Base-by-base conservation (phyloP, 2,888 invertebrate species). In the Ophion obscuratus region DNA sequence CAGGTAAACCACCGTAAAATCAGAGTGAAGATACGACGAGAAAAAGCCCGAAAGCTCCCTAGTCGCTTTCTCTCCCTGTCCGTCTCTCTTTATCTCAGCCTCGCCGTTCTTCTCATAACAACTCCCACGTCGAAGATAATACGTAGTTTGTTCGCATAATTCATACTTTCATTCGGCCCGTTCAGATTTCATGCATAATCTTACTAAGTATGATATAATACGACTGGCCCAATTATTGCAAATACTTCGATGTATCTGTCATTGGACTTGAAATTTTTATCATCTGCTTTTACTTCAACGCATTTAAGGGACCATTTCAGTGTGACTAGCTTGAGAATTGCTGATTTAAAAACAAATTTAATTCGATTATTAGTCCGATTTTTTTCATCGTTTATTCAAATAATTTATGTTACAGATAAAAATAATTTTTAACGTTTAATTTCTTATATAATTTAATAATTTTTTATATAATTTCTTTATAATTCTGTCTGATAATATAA, bases 1-100 rank as follows among this genome's bases (percentile, higher is more conserved):
- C 44, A 78, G 78, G 79, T 83, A 86, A 83, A 74, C 83, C 83
- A 77, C 53, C 53, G 53, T 70, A 17, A 81, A 86, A 83, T 83
- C 81, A 75, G 77, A 78, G 68, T 68, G 64, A 81, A 78, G 75
- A 70, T 74, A 64, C 76, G 66, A 24, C 40, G 74, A 17, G 57
- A 71, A 70, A 75, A 74, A 59, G 67, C 64, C 27, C 36, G 62
- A 57, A 53, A 73, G 64, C 47, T 67, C 44, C 62, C 27, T 17
- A 2, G 47, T 53, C 24, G 64, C 36, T 27, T 14, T 61, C 44
- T 47, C 66, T 31, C 24, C 47, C 47, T 47, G 11, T 14, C 47
- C 7, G 36, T 44, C 20, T 67, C 14, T 64, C n/a, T 61, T 36
- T 61, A 36, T 74, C 57, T 71, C 31, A 24, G 2, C n/a, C 44